A percentile compares a stretch with the other conserved stretches of the same genome.
Conservation (phyloP, 2,888 invertebrate genomes). For the Ceraclea dissimilis region DNA sequence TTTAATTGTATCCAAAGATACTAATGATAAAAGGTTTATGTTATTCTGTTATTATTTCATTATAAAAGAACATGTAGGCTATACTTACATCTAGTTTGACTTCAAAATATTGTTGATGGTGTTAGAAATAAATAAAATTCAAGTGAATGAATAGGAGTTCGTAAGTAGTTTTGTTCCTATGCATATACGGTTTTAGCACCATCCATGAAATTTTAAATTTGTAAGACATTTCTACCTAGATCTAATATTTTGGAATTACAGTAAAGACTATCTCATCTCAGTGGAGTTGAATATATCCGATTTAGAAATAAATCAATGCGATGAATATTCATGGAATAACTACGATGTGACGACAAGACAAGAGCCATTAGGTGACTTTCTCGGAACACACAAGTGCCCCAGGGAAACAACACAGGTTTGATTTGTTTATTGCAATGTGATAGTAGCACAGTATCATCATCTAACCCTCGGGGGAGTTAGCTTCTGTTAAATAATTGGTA, state of each 20-base stretch:
- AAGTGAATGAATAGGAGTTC: too few relatives aligned
- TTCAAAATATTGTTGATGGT: too few relatives aligned
- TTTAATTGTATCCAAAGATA: neutral
- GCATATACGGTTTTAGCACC: too few relatives aligned
- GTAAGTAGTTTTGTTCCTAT: too few relatives aligned
- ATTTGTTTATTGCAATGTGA: too few relatives aligned
- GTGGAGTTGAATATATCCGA: constrained; percentile 74
- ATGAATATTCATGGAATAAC: constrained; percentile 36
- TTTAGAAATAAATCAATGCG: constrained; percentile 83
- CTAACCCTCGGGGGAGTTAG: too few relatives aligned
- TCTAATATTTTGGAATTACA: constrained; percentile 30
- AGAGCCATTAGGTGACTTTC: constrained; percentile 51
- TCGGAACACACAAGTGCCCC: constrained; percentile 87
- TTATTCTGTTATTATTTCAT: neutral
- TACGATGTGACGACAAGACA: constrained; percentile 30
- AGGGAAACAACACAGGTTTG: constrained; percentile 70
- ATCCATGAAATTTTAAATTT: too few relatives aligned
- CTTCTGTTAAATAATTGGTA: too few relatives aligned
- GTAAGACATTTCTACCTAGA: too few relatives aligned
- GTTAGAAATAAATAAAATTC: too few relatives aligned
- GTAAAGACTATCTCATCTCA: constrained; percentile 37
- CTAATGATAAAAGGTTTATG: neutral
- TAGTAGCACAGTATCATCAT: too few relatives aligned
- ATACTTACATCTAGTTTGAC: neutral
- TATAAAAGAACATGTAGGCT: neutral